Base-by-base conservation (phyloP, 2,797 vertebrate genomes). In the Sebastiscus tertius region DNA sequence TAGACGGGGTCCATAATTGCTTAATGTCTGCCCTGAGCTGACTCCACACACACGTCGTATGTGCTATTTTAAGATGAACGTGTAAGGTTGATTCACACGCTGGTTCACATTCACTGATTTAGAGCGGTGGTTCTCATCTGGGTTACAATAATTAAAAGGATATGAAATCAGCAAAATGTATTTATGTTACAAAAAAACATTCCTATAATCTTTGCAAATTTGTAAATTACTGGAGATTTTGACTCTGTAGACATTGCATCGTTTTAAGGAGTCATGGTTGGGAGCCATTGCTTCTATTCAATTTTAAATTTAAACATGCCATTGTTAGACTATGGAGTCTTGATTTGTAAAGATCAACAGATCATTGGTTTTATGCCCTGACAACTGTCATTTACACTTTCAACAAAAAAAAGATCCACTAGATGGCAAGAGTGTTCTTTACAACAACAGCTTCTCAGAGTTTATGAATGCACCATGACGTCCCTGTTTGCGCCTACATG, bases 1-100 rank as follows among this genome's bases (percentile, higher is more conserved):
- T 46, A 26, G 18, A 72, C 58, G 26, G 27, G 12, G 42, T 73
- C 16, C 68, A 75, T 26, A 33, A 65, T 26, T 14, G 14, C 58
- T 60, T 63, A 67, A 68, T 60, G 46, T 72, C 20, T 71, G 63
- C 65, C 76, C 31, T 14, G 26, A 59, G 24, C 58, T 79, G 73
- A 73, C 59, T 67, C 24, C 34, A 75, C 9, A 22, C 8, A 59
- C 42, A 79, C 0, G 14, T 26, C 24, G 13, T 67, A 31, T 36
- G 26, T 46, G 33, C 12, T 67, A n/a, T 62, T 66, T 42, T 27
- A 72, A 61, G 55, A 10, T 75, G 13, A 67, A 2, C 18, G 24
- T 63, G 34, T 52, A 18, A 58, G 65, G 13, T 31, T 73, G 34
- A 68, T 62, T 74, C 56, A 56, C 9, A 20, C 24, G 13, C 62